Conservation (phyloP, 2,797 vertebrate species). For the Poecile montanus region DNA sequence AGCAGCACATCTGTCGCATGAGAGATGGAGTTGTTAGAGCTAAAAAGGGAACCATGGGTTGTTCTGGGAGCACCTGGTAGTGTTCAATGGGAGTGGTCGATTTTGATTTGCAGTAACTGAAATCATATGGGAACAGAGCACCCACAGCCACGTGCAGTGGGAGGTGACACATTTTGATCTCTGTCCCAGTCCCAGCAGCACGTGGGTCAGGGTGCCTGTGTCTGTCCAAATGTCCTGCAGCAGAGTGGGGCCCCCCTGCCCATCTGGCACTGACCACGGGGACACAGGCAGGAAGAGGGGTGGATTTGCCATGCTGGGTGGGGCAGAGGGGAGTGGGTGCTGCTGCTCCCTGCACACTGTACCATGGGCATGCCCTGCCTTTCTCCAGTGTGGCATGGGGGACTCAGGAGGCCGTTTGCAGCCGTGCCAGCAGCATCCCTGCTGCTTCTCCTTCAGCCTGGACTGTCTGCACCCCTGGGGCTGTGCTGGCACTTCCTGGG, state of each 20-base stretch:
- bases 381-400: rapidly evolving
- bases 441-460: rapidly evolving
- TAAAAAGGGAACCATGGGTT: constrained; percentile 12
- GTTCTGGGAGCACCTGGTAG: constrained; percentile 48
- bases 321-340: not conserved
- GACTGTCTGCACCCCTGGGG: not conserved
- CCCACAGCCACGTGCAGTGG: not conserved
- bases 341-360: not conserved
- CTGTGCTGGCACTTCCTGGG: not conserved
- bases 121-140: rapidly evolving
- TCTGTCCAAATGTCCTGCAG: not conserved
- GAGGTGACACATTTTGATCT: not conserved
- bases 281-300: rapidly evolving
- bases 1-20: constrained; percentile 3
- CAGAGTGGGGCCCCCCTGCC: rapidly evolving
- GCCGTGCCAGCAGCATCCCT: not conserved
- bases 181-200: not conserved
- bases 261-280: rapidly evolving
- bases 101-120: not conserved
- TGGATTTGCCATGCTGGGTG: rapidly evolving
- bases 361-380: not conserved
- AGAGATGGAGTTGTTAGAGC: not conserved
- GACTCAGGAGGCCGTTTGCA: rapidly evolving
- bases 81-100: not conserved
- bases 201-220: not conserved